Percentiles rank a stretch among this genome's conserved stretches.
phyloP scores from a whole-genome alignment of 2,888 invertebrate genomes.

The Pocota personata region DNA sequence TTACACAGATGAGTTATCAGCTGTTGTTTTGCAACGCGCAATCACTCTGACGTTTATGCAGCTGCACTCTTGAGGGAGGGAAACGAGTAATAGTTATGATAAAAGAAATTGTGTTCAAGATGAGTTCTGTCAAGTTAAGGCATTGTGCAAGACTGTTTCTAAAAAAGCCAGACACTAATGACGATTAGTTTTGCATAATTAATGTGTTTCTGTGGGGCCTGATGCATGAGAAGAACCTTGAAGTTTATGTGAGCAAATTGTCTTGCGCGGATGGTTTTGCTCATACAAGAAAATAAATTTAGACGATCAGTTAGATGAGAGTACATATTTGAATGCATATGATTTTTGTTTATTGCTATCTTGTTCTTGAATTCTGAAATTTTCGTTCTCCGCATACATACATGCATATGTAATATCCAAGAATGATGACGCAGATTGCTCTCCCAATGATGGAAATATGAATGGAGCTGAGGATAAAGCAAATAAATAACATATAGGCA shows the following conservation, averaged over 20 bases:
- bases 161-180: background rate
- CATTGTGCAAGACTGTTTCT: background rate
- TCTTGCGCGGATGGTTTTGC: slow-evolving; percentile 26
- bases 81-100: background rate
- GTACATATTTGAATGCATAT: background rate
- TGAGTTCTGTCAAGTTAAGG: background rate
- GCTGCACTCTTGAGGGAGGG: background rate
- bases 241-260: background rate
- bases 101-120: background rate
- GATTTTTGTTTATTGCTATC: background rate
- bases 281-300: background rate
- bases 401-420: too few species aligned
- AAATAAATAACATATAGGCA: too few species aligned
- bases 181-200: background rate
- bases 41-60: background rate
- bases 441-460: background rate
- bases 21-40: background rate
- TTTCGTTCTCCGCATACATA: background rate
- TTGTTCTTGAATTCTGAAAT: background rate
- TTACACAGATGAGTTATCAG: background rate
- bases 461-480: too few species aligned
- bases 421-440: background rate
- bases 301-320: background rate
- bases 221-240: slow-evolving; percentile 26
- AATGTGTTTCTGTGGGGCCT: background rate